A percentile compares a stretch with the other conserved stretches of the same genome.
These are phyloP conservation scores for Himalopsyche tibetana DNA, from an alignment of 2,888 invertebrate genomes.

Conservation along the genomic window DNA sequence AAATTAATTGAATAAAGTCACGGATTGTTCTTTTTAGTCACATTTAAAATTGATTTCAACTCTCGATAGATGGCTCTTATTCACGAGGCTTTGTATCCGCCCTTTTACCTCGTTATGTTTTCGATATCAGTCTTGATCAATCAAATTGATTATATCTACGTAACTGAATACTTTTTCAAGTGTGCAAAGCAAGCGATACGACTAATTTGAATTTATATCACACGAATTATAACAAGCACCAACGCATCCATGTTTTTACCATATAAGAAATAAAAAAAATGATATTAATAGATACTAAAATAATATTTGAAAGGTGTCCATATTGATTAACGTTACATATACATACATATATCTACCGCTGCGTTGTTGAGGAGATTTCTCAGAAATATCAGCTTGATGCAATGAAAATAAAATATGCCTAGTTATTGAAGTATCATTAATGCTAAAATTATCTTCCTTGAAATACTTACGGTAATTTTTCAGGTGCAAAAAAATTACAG, in stretches of 20 bases:
- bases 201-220: background rate
- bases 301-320: conserved; percentile 39
- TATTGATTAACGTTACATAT: conserved; percentile 3
- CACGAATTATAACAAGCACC: conserved; percentile 28
- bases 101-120: background rate
- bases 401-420: conserved; percentile 52
- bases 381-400: conserved; percentile 58
- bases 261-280: background rate
- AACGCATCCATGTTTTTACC: conserved; percentile 13
- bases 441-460: conserved; percentile 52
- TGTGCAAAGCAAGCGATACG: no score
- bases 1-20: no score
- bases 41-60: no score
- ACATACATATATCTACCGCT: conserved; percentile 46
- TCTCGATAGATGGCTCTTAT: no score
- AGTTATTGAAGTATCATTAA: conserved; percentile 52
- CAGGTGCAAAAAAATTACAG: conserved; percentile 52
- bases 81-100: background rate
- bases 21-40: no score
- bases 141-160: background rate
- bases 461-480: conserved; percentile 50
- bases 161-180: background rate
- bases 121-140: conserved; percentile 2
- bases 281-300: conserved; percentile 40
- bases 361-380: conserved; percentile 54